Conservation (phyloP, 2,888 invertebrate genomes). For the Glyphotaelius pellucidus region DNA sequence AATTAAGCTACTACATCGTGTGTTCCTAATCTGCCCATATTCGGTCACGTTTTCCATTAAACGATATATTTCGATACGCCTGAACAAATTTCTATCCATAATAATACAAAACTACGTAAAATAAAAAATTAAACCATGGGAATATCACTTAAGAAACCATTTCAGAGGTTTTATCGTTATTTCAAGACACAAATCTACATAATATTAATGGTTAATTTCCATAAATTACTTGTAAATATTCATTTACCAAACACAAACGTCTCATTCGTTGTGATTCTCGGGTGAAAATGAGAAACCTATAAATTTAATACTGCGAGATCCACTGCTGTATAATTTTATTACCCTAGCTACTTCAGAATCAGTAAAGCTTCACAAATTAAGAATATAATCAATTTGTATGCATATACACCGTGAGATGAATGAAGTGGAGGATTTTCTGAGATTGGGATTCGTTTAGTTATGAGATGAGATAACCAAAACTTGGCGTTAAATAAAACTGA, state of each 20-base stretch:
- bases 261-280: neutral
- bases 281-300: slow-evolving; percentile 7
- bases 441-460: neutral
- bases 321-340: slow-evolving; percentile 15
- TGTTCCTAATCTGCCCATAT: neutral
- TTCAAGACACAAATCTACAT: slow-evolving; percentile 20
- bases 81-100: neutral
- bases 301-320: neutral
- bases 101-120: neutral
- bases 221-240: slow-evolving; percentile 40
- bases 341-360: slow-evolving; percentile 9
- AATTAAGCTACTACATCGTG: neutral
- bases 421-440: neutral
- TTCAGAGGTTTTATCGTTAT: slow-evolving; percentile 9
- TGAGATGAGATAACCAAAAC: neutral
- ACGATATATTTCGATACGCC: slow-evolving; percentile 5
- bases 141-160: slow-evolving; percentile 8
- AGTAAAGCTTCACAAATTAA: neutral
- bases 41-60: neutral
- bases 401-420: slow-evolving; percentile 6
- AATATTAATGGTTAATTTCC: slow-evolving; percentile 40
- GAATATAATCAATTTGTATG: slow-evolving; percentile 18
- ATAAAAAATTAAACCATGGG: slow-evolving; percentile 2
- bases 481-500: neutral
- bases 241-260: neutral